phyloP scores from a whole-genome alignment of 2,888 invertebrate genomes.

The Troides aeacus region DNA sequence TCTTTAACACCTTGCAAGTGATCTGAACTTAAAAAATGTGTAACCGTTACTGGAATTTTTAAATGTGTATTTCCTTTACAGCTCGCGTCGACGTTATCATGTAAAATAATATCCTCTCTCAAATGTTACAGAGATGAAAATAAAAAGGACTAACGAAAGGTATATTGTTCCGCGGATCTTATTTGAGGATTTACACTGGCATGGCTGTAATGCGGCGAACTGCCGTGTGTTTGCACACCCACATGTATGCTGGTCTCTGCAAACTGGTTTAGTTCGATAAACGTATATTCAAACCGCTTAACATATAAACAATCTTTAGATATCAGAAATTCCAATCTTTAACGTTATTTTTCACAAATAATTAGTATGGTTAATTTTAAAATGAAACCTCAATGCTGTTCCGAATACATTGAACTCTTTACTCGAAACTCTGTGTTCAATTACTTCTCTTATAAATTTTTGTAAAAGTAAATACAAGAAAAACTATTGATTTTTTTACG shows the following conservation, averaged over 20 bases:
- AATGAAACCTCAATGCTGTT: not conserved
- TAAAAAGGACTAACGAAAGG: not conserved
- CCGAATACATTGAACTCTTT: not conserved
- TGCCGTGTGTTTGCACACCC: constrained; percentile 55
- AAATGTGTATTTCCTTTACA: constrained; percentile 2
- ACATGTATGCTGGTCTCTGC: constrained; percentile 40
- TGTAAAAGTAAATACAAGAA: too few relatives aligned
- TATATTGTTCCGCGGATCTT: constrained; percentile 21
- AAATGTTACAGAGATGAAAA: constrained; percentile 10
- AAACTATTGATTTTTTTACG: too few relatives aligned
- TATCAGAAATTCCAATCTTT: constrained; percentile 58
- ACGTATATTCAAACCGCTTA: constrained; percentile 40
- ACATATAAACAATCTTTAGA: constrained; percentile 50
- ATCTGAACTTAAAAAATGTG: too few relatives aligned
- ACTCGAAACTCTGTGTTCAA: too few relatives aligned
- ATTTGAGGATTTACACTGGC: constrained; percentile 46
- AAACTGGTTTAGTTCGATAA: constrained; percentile 57
- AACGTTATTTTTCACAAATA: not conserved
- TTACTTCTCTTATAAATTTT: too few relatives aligned
- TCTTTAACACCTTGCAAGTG: too few relatives aligned
- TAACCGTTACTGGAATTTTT: not conserved
- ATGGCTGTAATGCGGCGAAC: constrained; percentile 60
- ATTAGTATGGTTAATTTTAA: not conserved
- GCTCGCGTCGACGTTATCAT: not conserved
- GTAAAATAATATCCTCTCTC: constrained; percentile 10